Conservation (phyloP, 2,888 invertebrate genomes). For the Zaprionus bogoriensis region DNA sequence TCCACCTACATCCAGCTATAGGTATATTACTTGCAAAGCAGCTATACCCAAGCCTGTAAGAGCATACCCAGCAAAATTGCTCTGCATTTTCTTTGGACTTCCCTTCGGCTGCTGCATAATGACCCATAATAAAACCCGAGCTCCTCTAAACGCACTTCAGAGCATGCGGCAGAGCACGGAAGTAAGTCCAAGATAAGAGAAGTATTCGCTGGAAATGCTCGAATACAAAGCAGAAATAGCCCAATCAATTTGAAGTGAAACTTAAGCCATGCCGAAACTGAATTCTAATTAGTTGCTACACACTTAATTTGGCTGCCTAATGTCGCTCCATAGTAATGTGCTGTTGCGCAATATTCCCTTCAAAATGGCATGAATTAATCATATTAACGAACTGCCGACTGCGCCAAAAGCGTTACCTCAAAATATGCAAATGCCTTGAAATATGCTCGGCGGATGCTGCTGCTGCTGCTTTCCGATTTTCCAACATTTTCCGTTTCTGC, state of each 20-base stretch:
- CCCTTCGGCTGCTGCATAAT: slow-evolving; percentile 22
- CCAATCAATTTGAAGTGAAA: background rate
- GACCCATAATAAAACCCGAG: slow-evolving; percentile 6
- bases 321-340: slow-evolving; percentile 6
- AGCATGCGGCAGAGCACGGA: background rate
- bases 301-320: background rate
- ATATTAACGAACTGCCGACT: slow-evolving; percentile 26
- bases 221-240: slow-evolving; percentile 1
- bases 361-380: slow-evolving; percentile 22
- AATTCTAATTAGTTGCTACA: background rate
- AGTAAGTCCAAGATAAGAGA: background rate
- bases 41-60: background rate
- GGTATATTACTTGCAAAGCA: background rate
- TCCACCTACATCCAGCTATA: no score
- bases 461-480: slow-evolving; percentile 5
- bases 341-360: slow-evolving; percentile 2
- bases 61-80: background rate
- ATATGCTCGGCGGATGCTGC: slow-evolving; percentile 36
- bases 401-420: slow-evolving; percentile 17
- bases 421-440: slow-evolving; percentile 42
- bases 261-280: background rate
- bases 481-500: background rate
- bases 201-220: background rate
- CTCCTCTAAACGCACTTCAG: no score
- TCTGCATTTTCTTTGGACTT: background rate